These are phyloP conservation scores for Lycophotia porphyrea DNA, from an alignment of 2,888 invertebrate genomes.

Conservation along the genomic window DNA sequence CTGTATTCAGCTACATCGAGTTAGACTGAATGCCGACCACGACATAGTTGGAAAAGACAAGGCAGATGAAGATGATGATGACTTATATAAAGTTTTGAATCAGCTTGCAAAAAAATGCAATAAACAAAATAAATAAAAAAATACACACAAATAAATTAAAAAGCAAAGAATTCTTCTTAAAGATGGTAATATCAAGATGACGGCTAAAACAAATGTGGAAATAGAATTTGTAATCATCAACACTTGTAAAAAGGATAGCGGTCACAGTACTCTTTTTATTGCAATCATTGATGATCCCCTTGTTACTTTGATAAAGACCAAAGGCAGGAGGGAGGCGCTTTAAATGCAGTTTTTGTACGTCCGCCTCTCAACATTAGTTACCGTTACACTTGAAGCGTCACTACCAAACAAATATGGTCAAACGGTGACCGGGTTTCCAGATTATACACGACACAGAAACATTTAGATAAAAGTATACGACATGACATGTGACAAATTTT, in stretches of 20 bases:
- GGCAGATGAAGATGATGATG: background rate
- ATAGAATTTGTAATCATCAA: background rate
- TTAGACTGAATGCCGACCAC: background rate
- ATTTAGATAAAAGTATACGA: conserved; percentile 49
- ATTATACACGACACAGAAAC: conserved; percentile 50
- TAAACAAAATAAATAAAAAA: background rate
- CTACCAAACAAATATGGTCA: conserved; percentile 49
- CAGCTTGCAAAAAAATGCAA: background rate
- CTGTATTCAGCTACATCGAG: background rate
- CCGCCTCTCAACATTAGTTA: conserved; percentile 35
- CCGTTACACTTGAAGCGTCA: conserved; percentile 53
- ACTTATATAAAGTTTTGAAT: background rate
- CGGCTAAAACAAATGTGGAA: background rate
- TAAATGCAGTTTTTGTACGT: conserved; percentile 50
- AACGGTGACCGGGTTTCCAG: conserved; percentile 57
- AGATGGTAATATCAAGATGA: background rate
- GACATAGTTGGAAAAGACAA: background rate
- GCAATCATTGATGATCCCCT: background rate
- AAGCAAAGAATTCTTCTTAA: background rate
- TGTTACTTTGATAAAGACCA: background rate
- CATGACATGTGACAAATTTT: conserved; percentile 46
- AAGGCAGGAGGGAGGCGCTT: background rate
- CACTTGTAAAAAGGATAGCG: background rate
- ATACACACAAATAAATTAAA: background rate
- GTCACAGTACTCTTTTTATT: background rate